phyloP scores from a whole-genome alignment of 2,888 invertebrate species.

The Chromoteleia sp. region DNA sequence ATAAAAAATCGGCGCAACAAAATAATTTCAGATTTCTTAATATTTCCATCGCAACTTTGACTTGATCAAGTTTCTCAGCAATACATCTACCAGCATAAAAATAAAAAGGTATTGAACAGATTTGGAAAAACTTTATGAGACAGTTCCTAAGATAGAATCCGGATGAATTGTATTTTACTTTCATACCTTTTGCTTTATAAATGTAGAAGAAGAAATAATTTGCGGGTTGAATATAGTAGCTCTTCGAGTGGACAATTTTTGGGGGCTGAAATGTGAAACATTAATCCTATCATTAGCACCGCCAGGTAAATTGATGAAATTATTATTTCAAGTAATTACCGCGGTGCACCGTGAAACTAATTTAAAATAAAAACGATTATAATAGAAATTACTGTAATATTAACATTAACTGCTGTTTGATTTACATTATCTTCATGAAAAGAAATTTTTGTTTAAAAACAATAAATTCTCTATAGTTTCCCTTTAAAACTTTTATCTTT shows the following conservation, averaged over 20 bases:
- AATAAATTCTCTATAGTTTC: background rate
- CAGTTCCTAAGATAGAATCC: background rate
- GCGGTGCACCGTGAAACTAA: too few relatives aligned
- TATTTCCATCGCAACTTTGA: background rate
- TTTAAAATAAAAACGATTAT: too few relatives aligned
- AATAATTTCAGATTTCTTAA: background rate
- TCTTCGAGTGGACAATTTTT: background rate
- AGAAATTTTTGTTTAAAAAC: background rate
- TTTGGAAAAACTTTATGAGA: background rate
- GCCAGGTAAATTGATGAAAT: background rate
- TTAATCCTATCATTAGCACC: conserved; percentile 1
- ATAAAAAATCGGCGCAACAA: background rate
- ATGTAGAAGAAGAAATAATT: background rate
- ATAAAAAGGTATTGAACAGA: background rate
- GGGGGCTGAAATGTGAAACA: background rate
- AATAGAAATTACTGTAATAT: background rate
- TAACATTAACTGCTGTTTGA: background rate
- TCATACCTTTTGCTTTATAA: background rate
- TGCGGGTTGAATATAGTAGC: background rate
- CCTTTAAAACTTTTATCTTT: background rate
- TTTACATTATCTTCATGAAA: background rate
- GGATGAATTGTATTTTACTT: background rate
- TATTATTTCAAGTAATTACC: background rate
- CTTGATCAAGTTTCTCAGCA: conserved; percentile 6
- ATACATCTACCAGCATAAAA: too few relatives aligned